Conservation (phyloP, 2,113 vertebrate genomes). For the Peromyscus maniculatus region DNA sequence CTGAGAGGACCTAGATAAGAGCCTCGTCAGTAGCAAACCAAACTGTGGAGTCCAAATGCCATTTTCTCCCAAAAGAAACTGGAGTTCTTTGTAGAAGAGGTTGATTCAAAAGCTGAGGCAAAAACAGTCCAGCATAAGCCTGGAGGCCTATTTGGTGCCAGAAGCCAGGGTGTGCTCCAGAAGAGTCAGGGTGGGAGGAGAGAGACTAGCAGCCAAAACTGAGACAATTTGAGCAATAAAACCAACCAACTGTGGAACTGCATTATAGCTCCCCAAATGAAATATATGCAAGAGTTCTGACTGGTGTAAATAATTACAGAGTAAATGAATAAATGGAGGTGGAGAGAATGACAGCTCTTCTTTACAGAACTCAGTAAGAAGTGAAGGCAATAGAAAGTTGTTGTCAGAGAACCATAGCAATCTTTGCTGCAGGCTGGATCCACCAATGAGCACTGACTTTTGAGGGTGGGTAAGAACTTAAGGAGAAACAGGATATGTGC, state of each 20-base stretch:
- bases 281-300: not conserved
- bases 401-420: not conserved
- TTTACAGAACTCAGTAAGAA: not conserved
- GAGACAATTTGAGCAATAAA: not conserved
- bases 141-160: not conserved
- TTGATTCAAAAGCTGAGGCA: not conserved
- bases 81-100: not conserved
- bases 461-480: not conserved
- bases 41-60: not conserved
- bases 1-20: not conserved
- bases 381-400: not conserved
- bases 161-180: not conserved
- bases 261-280: not conserved
- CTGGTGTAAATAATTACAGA: not conserved
- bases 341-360: not conserved
- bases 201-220: not conserved
- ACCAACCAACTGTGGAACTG: not conserved
- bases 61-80: not conserved
- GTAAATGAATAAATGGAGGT: not conserved
- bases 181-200: not conserved
- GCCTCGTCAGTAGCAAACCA: not conserved
- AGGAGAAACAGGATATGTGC: slow-evolving; percentile 6
- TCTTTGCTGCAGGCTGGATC: not conserved
- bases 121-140: not conserved
- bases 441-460: not conserved